These are phyloP conservation scores for Sipunculus nudus DNA, from an alignment of 2,888 invertebrate genomes.

Conservation along the genomic window DNA sequence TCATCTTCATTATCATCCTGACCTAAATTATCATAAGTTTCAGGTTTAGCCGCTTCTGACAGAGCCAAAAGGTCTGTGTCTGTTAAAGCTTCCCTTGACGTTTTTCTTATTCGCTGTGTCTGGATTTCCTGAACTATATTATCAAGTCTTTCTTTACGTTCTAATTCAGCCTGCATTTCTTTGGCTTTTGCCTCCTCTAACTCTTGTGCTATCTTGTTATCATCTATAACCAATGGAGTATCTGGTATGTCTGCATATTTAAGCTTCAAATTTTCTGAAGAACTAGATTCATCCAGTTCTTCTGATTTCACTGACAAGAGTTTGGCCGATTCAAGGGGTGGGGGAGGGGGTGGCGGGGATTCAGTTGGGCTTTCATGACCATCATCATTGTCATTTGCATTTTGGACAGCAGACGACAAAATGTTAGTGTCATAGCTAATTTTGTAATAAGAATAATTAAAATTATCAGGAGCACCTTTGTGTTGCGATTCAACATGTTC, in stretches of 20 bases:
- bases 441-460: constrained; percentile 40
- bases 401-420: constrained; percentile 64
- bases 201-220: constrained; percentile 11
- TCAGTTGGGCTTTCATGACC: constrained; percentile 21
- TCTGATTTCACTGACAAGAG: too few species aligned
- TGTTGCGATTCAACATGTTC: background rate
- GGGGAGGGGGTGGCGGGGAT: too few species aligned
- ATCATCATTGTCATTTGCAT: constrained; percentile 63
- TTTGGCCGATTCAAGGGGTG: too few species aligned
- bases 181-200: constrained; percentile 5
- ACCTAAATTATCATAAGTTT: too few species aligned
- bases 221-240: constrained; percentile 19
- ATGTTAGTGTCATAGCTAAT: constrained; percentile 28
- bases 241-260: background rate
- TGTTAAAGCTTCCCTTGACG: too few species aligned
- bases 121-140: background rate
- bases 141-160: constrained; percentile 6
- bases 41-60: too few species aligned
- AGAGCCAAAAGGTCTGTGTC: too few species aligned
- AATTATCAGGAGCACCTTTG: constrained; percentile 33
- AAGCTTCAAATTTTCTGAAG: too few species aligned
- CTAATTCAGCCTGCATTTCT: background rate
- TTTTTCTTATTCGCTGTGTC: background rate
- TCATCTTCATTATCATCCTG: too few species aligned
- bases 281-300: too few species aligned